Percentiles rank a stretch among this genome's conserved stretches.
Evolutionary conservation across 2,888 invertebrate species (phyloP).

Genomic region (Nesidiocoris tenuis): DNA sequence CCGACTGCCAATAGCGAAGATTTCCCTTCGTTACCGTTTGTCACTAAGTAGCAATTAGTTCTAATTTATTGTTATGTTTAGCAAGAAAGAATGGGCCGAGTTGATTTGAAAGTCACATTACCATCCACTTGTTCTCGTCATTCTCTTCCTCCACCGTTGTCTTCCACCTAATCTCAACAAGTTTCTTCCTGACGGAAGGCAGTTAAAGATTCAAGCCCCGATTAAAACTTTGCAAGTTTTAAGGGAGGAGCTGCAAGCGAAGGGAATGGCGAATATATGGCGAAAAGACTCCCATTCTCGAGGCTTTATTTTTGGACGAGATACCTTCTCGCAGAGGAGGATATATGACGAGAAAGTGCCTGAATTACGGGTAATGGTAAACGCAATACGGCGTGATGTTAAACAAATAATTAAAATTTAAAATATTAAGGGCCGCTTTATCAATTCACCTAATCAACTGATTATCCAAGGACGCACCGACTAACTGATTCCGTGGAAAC

Average conservation of each 20-base stretch:
- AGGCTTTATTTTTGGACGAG: too few species aligned
- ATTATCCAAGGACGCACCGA: too few species aligned
- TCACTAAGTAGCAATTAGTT: constrained; percentile 15
- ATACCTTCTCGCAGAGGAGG: too few species aligned
- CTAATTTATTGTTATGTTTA: constrained; percentile 28
- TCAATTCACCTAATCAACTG: too few species aligned
- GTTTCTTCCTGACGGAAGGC: constrained; percentile 23
- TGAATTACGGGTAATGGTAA: too few species aligned
- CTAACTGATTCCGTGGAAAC: too few species aligned
- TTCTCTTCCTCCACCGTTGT: background rate
- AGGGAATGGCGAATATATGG: background rate
- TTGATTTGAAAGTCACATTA: constrained; percentile 34
- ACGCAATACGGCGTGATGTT: too few species aligned
- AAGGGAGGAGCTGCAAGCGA: background rate
- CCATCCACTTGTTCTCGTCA: constrained; percentile 1
- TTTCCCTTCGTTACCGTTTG: background rate
- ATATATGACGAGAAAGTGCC: too few species aligned
- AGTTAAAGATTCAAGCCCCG: constrained; percentile 25
- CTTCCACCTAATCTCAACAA: constrained; percentile 9
- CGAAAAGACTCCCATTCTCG: too few species aligned
- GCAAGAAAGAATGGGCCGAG: constrained; percentile 18
- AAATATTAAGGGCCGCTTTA: too few species aligned
- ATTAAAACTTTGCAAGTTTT: constrained; percentile 27
- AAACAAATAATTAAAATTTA: too few species aligned
- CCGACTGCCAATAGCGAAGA: too few species aligned